Conservation (phyloP, 2,888 invertebrate genomes). For the Antitype chi region DNA sequence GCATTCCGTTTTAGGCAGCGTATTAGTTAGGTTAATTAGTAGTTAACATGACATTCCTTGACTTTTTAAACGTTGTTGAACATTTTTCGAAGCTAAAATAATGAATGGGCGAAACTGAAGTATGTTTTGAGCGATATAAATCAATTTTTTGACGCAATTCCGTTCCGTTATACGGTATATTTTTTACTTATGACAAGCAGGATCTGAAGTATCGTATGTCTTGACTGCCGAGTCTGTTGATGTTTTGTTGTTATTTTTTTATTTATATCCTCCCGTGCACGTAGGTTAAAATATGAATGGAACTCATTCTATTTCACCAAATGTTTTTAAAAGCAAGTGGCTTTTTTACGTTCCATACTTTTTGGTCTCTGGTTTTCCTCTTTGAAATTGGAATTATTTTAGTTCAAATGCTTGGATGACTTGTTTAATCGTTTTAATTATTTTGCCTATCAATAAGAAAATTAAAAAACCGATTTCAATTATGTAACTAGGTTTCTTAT, state of each 20-base stretch:
- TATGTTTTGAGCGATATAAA: constrained; percentile 81
- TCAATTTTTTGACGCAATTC: constrained; percentile 86
- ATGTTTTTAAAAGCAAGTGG: constrained; percentile 42
- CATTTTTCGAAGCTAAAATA: constrained; percentile 64
- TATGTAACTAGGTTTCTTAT: not conserved
- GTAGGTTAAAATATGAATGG: constrained; percentile 64
- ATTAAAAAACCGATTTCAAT: not conserved
- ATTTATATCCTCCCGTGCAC: constrained; percentile 75
- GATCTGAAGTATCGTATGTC: constrained; percentile 84
- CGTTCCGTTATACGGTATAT: constrained; percentile 82
- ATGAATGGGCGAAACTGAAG: constrained; percentile 67
- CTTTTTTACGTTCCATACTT: constrained; percentile 15
- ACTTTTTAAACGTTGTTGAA: constrained; percentile 69
- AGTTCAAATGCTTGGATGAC: not conserved
- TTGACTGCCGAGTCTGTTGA: constrained; percentile 70
- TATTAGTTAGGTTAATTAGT: constrained; percentile 87
- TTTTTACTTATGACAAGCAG: constrained; percentile 86
- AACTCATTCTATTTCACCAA: constrained; percentile 60
- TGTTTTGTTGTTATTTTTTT: constrained; percentile 76
- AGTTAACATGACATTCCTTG: constrained; percentile 75
- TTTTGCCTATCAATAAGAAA: not conserved
- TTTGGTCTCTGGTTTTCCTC: not conserved
- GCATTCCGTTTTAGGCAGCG: constrained; percentile 74
- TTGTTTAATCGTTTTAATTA: not conserved
- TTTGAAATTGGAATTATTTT: not conserved